A percentile compares a stretch with the other conserved stretches of the same genome.
phyloP scores from a whole-genome alignment of 2,113 vertebrate genomes.

The Aspidoscelis tigris region DNA sequence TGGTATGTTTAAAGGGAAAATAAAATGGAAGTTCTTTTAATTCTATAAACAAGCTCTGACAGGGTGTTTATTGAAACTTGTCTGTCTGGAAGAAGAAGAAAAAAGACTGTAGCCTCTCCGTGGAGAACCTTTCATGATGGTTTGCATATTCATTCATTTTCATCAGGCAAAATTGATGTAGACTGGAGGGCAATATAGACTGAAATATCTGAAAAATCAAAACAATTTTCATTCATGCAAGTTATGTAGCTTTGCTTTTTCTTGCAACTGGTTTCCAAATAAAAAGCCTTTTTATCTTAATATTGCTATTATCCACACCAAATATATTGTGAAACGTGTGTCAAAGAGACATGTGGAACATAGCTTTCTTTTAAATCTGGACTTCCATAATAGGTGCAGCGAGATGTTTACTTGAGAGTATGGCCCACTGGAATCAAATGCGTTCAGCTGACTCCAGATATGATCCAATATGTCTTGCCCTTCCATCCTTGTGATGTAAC shows the following conservation, averaged over 20 bases:
- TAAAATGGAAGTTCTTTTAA: slow-evolving; percentile 35
- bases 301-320: background rate
- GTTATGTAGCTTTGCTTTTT: slow-evolving; percentile 9
- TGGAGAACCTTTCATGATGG: slow-evolving; percentile 45
- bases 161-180: slow-evolving; percentile 35
- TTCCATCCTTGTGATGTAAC: no score
- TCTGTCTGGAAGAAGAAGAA: slow-evolving; percentile 51
- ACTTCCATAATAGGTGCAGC: slow-evolving; percentile 12
- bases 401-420: background rate
- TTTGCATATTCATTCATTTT: slow-evolving; percentile 47
- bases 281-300: background rate
- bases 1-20: slow-evolving; percentile 48
- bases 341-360: background rate
- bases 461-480: no score
- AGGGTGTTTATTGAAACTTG: slow-evolving; percentile 66
- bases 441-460: no score
- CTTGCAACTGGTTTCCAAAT: slow-evolving; percentile 48
- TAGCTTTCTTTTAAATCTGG: background rate
- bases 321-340: background rate
- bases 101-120: slow-evolving; percentile 41
- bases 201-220: slow-evolving; percentile 27
- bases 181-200: background rate
- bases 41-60: slow-evolving; percentile 57
- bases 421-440: background rate
- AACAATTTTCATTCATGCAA: no score